Percentiles rank a stretch among this genome's conserved stretches.
These are phyloP conservation scores for Silurus lanzhouensis DNA, from an alignment of 2,797 vertebrate species.

Conservation along the genomic window DNA sequence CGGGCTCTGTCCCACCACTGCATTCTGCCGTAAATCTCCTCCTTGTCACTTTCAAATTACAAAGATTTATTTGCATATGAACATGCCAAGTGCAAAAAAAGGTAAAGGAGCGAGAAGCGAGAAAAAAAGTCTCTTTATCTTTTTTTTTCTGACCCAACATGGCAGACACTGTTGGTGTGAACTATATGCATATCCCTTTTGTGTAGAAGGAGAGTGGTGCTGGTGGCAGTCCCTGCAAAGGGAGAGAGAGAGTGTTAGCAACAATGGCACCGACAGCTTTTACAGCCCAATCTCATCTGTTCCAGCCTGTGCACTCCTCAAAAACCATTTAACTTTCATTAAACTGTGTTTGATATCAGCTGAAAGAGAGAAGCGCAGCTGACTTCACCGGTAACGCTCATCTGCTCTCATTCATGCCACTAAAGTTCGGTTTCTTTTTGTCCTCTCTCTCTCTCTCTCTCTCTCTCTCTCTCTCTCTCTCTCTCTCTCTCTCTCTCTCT, in stretches of 20 bases:
- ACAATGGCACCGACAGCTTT: conserved; percentile 86
- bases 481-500: conserved; percentile 13
- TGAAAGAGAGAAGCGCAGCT: conserved; percentile 79
- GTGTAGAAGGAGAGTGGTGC: conserved; percentile 84
- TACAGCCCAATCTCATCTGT: conserved; percentile 89
- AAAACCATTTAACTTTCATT: conserved; percentile 93
- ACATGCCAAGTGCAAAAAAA: conserved; percentile 70
- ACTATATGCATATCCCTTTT: conserved; percentile 85
- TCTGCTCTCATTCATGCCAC: conserved; percentile 84
- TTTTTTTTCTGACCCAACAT: conserved; percentile 75
- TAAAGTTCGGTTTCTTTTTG: conserved; percentile 73
- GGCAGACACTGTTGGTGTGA: conserved; percentile 76
- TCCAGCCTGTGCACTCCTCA: conserved; percentile 87
- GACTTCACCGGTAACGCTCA: conserved; percentile 81
- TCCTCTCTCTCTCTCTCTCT: conserved; percentile 6
- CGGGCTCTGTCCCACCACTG: conserved; percentile 60
- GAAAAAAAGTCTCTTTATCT: conserved; percentile 65
- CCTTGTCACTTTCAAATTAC: conserved; percentile 85
- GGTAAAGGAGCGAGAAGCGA: conserved; percentile 41
- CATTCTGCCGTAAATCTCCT: conserved; percentile 76
- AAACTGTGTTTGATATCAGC: conserved; percentile 90
- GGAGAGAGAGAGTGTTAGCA: conserved; percentile 76
- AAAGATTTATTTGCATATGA: conserved; percentile 89
- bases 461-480: conserved; percentile 9
- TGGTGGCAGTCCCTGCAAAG: conserved; percentile 81